These are phyloP conservation scores for Argentina silus DNA, from an alignment of 2,797 vertebrate genomes.

Conservation along the genomic window DNA sequence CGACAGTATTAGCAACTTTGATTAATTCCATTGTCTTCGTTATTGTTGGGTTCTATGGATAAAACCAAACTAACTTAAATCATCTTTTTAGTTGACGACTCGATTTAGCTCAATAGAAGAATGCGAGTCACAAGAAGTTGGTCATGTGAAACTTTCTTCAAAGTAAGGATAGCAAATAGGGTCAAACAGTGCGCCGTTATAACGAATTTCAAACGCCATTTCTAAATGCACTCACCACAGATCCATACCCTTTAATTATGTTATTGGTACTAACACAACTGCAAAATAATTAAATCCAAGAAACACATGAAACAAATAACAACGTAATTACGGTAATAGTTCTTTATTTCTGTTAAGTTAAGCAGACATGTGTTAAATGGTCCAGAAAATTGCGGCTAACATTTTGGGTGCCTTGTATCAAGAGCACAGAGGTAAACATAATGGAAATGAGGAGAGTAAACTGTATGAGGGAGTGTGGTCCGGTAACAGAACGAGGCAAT, in stretches of 20 bases:
- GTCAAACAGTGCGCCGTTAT: slow-evolving; percentile 54
- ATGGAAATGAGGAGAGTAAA: slow-evolving; percentile 49
- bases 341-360: slow-evolving; percentile 60
- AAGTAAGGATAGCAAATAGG: slow-evolving; percentile 53
- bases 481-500: slow-evolving; percentile 37
- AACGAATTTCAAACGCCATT: neutral
- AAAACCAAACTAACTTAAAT: too few species aligned
- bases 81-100: too few species aligned
- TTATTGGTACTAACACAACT: too few species aligned
- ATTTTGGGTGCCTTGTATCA: slow-evolving; percentile 50
- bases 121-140: slow-evolving; percentile 76
- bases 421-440: slow-evolving; percentile 65
- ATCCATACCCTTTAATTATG: too few species aligned
- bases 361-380: slow-evolving; percentile 64
- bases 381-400: slow-evolving; percentile 59
- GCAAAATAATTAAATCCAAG: too few species aligned
- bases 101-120: slow-evolving; percentile 47
- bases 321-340: slow-evolving; percentile 42
- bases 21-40: neutral
- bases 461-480: slow-evolving; percentile 69
- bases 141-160: slow-evolving; percentile 75
- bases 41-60: too few species aligned
- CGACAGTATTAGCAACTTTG: neutral
- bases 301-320: slow-evolving; percentile 8
- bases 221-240: too few species aligned